These are phyloP conservation scores for Nephila pilipes DNA, from an alignment of 1,140 invertebrate genomes.

Conservation along the genomic window DNA sequence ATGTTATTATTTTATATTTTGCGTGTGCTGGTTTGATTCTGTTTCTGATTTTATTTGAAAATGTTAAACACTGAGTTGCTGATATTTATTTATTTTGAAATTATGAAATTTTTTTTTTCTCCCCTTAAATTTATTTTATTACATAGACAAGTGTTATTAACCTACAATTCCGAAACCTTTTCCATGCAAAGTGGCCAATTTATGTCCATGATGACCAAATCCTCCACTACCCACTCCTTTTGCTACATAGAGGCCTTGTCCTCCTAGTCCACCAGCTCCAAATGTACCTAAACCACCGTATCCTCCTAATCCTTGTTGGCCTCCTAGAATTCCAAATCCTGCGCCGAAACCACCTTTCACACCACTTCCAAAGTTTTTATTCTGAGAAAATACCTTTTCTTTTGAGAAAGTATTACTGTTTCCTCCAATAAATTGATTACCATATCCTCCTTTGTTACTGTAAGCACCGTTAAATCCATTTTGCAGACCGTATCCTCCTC, in stretches of 20 bases:
- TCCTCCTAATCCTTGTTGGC: slow-evolving; percentile 6
- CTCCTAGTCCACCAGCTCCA: slow-evolving; percentile 11
- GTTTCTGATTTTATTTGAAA: too few relatives aligned
- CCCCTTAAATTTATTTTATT: background rate
- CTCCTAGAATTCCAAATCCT: slow-evolving; percentile 30
- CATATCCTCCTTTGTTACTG: slow-evolving; percentile 26
- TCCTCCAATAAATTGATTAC: slow-evolving; percentile 52
- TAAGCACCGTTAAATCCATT: slow-evolving; percentile 26
- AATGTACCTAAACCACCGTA: slow-evolving; percentile 10
- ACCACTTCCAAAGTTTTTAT: slow-evolving; percentile 53
- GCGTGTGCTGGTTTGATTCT: too few relatives aligned
- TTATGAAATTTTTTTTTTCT: too few relatives aligned
- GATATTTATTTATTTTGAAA: too few relatives aligned
- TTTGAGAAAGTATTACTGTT: slow-evolving; percentile 45
- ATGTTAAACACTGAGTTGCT: too few relatives aligned
- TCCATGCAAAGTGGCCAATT: slow-evolving; percentile 20
- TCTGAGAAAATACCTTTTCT: slow-evolving; percentile 40
- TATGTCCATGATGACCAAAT: slow-evolving; percentile 31
- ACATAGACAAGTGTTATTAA: background rate
- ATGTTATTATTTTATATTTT: too few relatives aligned
- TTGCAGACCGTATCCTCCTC: background rate
- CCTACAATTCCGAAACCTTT: background rate
- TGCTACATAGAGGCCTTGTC: slow-evolving; percentile 25
- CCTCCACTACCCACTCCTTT: background rate
- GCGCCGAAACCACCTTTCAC: slow-evolving; percentile 26